phyloP scores from a whole-genome alignment of 1,140 invertebrate genomes.

The Pomphorhynchus laevis region DNA sequence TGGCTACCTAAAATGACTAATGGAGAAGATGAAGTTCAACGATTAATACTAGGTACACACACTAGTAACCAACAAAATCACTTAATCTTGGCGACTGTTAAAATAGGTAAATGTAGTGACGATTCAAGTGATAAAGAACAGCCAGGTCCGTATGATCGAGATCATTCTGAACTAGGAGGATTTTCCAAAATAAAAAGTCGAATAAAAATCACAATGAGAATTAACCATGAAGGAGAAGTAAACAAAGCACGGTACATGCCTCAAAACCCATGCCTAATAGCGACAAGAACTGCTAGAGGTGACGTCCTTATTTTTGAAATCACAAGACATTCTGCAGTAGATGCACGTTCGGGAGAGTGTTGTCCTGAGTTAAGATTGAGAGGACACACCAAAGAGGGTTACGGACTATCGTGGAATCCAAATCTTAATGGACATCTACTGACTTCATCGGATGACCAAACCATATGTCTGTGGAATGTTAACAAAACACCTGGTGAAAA shows the following conservation, averaged over 20 bases:
- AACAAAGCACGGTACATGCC: constrained; percentile 9
- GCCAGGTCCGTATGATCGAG: no score
- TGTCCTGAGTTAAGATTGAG: constrained; percentile 2
- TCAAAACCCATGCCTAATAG: constrained; percentile 6
- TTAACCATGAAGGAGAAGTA: constrained; percentile 9
- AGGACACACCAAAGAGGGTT: constrained; percentile 8
- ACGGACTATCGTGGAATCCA: constrained; percentile 7
- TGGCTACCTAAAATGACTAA: constrained; percentile 80
- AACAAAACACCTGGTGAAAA: no score
- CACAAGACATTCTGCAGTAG: neutral
- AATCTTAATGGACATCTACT: constrained; percentile 4
- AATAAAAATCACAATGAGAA: constrained; percentile 4
- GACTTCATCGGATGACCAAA: constrained; percentile 4
- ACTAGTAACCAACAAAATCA: no score
- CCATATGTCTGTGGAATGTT: constrained; percentile 8
- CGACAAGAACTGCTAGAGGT: constrained; percentile 5
- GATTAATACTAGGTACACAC: no score
- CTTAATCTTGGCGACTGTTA: no score
- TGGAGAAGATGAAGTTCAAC: no score
- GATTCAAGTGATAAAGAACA: no score
- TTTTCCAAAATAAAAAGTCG: no score
- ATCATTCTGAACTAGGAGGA: no score
- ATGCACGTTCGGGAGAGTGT: no score
- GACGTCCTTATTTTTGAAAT: constrained; percentile 5
- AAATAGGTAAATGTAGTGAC: no score